Evolutionary conservation across 1,140 invertebrate genomes (phyloP), one percentile per base, ranked within the genome.

Genomic region (Aphelinus certus): DNA sequence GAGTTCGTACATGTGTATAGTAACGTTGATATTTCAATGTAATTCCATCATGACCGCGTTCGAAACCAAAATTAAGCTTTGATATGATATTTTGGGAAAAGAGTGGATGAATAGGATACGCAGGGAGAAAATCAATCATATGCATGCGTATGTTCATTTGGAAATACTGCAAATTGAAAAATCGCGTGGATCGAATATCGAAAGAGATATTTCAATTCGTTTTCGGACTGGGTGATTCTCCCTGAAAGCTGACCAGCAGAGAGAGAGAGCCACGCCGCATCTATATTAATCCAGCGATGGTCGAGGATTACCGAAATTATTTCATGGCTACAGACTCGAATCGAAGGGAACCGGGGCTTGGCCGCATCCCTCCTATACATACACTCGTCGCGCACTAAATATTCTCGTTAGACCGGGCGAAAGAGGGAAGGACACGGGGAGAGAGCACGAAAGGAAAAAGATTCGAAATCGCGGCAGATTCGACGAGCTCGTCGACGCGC

Each of bases 281-380:
- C 4, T 4, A 43, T 72, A 76, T 76, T 76, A 76, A 76, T 76
- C 75, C 63, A 62, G 57, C 45, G 63, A 61, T 46, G 69, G 69
- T 53, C 4, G 48, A 71, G 71, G 75, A 76, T 76, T 76, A 76
- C 64, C 62, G 66, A 76, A 76, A 76, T 76, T 73, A 76, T 73
- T 76, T 69, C 71, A 62, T 76, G 69, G 71, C 58, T 49, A 45
- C n/a, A 55, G 64, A 76, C 72, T 76, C 57, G 68, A 76, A 76
- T 72, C 57, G 58, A 49, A 76, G 61, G 58, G 71, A 66, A 45
- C 42, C 47, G 60, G 64, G 6, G 26, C 46, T 55, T 7, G 10
- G 7, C 43, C 45, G 43, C 3, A 9, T 53, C 9, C 9, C 4
- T 53, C 9, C 51, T 9, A 53, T 53, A 53, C 9, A 53, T 60